Evolutionary conservation across 2,888 invertebrate species (phyloP), one percentile per base, ranked within the genome.

Genomic region (Pycnomerus fuliginosus): DNA sequence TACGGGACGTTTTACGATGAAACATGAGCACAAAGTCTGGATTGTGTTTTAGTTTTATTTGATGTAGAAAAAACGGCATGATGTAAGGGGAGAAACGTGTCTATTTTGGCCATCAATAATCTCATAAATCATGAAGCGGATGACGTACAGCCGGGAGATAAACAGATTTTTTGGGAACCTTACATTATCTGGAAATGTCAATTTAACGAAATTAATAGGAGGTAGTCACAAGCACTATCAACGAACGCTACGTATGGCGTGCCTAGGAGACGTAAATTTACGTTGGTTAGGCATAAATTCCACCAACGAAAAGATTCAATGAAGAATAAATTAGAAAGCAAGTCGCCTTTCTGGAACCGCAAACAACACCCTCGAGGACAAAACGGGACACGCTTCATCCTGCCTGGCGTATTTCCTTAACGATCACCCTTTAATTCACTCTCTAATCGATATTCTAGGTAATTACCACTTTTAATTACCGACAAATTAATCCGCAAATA

Each of bases 81-180:
- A 34, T 14, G 23, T 24, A 14, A 23, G 14, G 17, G 17, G 10
- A 31, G 11, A 44, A 39, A 32, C 39, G 38, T 37, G 44, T 45
- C 39, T 51, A 44, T 43, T 52, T 46, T 49, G 39, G 40, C 36
- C 56, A 53, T 59, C 58, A 53, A 58, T 58, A 59, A 56, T 49
- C 49, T 44, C 51, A 58, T 56, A 56, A 55, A 58, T 58, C 53
- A 58, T 48, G 45, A 48, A 43, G 29, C 39, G 52, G 45, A 34
- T 49, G 52, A 57, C 56, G 45, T 53, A 56, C 53, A 54, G 48
- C 53, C 43, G 14, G 38, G 49, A 53, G 54, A 53, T 53, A 50
- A 56, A 56, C 52, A 48, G 44, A 50, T 52, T 53, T 57, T 52
- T 50, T 35, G 30, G 24, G 28, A 40, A 33, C 29, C 29, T 23